Evolutionary conservation across 2,797 vertebrate species (phyloP).

Genomic region (Sebastes paucispinis): DNA sequence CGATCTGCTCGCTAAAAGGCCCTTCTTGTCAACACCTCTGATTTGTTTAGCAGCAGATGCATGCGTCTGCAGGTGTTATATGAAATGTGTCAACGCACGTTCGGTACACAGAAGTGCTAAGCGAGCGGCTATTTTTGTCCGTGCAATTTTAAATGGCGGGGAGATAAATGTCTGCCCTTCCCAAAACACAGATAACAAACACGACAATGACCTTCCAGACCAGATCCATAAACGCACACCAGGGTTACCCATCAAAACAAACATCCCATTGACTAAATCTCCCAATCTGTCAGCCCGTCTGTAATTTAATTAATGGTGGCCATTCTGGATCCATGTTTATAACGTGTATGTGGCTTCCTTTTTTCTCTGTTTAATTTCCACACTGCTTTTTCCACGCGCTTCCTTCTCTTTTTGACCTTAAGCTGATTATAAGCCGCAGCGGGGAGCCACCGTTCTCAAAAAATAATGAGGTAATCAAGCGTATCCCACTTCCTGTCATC

Average conservation of each 20-base stretch:
- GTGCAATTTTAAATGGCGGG: constrained; percentile 29
- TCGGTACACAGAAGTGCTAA: not conserved
- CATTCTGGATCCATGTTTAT: not conserved
- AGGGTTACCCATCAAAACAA: constrained; percentile 41
- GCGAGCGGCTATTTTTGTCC: constrained; percentile 45
- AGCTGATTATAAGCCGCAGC: not conserved
- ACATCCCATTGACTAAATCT: constrained; percentile 11
- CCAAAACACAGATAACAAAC: constrained; percentile 15
- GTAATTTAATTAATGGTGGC: not conserved
- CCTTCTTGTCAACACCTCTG: constrained; percentile 58
- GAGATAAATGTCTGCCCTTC: constrained; percentile 6
- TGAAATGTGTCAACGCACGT: constrained; percentile 48
- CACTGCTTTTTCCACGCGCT: too few species aligned
- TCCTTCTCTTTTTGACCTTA: not conserved
- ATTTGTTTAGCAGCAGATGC: constrained; percentile 63
- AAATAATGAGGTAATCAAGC: constrained; percentile 37
- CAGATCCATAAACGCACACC: constrained; percentile 58
- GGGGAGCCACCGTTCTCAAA: not conserved
- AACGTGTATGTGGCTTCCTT: not conserved
- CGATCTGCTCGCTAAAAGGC: constrained; percentile 38
- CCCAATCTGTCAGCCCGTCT: constrained; percentile 1
- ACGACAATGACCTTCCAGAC: constrained; percentile 34
- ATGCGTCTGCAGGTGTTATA: constrained; percentile 50
- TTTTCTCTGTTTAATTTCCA: not conserved
- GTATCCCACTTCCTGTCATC: constrained; percentile 17